A percentile compares a stretch with the other conserved stretches of the same genome.
Evolutionary conservation across 1,140 invertebrate genomes (phyloP).

Genomic region (Zophobas atratus): DNA sequence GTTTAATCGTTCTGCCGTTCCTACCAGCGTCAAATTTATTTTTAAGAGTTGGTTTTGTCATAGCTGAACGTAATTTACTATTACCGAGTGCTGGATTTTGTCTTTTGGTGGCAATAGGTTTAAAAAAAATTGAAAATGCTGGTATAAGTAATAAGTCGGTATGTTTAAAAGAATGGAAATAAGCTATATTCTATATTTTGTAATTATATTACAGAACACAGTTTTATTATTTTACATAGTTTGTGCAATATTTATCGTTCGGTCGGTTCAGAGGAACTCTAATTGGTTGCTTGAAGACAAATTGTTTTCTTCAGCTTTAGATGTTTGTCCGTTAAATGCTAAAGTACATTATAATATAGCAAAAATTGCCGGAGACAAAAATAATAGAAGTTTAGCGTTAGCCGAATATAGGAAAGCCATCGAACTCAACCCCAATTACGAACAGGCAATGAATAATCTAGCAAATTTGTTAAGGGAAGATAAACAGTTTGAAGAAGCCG

Average conservation of each 20-base stretch:
- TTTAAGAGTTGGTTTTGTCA: constrained; percentile 93
- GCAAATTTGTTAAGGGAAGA: constrained; percentile 92
- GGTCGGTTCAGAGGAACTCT: constrained; percentile 77
- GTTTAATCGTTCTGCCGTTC: constrained; percentile 88
- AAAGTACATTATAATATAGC: constrained; percentile 98
- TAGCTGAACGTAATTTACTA: constrained; percentile 90
- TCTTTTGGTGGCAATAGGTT: constrained; percentile 80
- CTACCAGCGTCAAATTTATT: constrained; percentile 93
- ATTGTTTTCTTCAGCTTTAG: constrained; percentile 81
- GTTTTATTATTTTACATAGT: constrained; percentile 58
- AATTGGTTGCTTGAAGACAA: constrained; percentile 86
- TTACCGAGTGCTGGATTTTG: constrained; percentile 91
- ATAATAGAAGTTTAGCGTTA: constrained; percentile 79
- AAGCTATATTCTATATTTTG: not conserved
- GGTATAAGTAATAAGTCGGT: constrained; percentile 50
- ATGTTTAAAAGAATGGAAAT: not conserved
- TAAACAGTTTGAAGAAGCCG: constrained; percentile 81
- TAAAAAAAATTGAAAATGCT: constrained; percentile 65
- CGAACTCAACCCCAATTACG: constrained; percentile 88
- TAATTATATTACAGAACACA: constrained; percentile 49
- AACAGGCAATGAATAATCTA: constrained; percentile 98
- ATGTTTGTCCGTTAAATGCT: constrained; percentile 90
- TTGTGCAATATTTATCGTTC: constrained; percentile 70
- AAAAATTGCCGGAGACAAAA: constrained; percentile 86
- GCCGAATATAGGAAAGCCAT: constrained; percentile 76